Evolutionary conservation across 2,797 vertebrate genomes (phyloP), one percentile per base, ranked within the genome.

Genomic region (Sebastes elongatus): DNA sequence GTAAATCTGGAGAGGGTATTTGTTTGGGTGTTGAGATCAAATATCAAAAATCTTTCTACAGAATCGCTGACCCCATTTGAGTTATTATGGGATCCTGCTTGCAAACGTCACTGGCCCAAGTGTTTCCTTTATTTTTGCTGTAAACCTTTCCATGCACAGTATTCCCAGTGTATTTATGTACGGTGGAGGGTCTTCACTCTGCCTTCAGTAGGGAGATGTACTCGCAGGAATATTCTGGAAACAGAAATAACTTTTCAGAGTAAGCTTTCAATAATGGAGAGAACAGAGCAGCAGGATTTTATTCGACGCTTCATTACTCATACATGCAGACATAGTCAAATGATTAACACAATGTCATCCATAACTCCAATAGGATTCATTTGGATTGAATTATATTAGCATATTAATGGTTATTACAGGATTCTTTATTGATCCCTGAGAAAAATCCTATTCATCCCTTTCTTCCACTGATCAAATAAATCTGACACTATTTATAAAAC

Each of bases 331-430:
- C 57, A 7, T 8, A 49, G 66, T 82, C 6, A 53, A 52, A 81
- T 64, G 71, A 87, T 88, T 84, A 86, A 74, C 66, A 78, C 32
- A 33, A 74, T 56, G 65, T 82, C 78, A 87, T 83, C 79, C 59
- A 13, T 71, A 74, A 60, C 32, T 60, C 76, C 78, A 78, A 80
- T 72, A 18, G 5, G 20, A 11, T 83, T 88, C 28, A 74, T 76
- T 76, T 52, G 6, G 20, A 18, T 55, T 10, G 62, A 82, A 64
- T 65, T 57, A 38, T 67, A 77, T 84, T 81, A 74, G 65, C 59
- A 84, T 77, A 79, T 81, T 69, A 84, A 83, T 78, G 59, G 42
- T 78, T 82, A 67, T 75, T 59, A 65, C 32, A 62, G 59, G 71
- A 83, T 70, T 64, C 57, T 69, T 85, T 74, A 76, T 84, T 84